A percentile compares a stretch with the other conserved stretches of the same genome.
phyloP scores from a whole-genome alignment of 2,888 invertebrate genomes.

The Oscheius sp. region DNA sequence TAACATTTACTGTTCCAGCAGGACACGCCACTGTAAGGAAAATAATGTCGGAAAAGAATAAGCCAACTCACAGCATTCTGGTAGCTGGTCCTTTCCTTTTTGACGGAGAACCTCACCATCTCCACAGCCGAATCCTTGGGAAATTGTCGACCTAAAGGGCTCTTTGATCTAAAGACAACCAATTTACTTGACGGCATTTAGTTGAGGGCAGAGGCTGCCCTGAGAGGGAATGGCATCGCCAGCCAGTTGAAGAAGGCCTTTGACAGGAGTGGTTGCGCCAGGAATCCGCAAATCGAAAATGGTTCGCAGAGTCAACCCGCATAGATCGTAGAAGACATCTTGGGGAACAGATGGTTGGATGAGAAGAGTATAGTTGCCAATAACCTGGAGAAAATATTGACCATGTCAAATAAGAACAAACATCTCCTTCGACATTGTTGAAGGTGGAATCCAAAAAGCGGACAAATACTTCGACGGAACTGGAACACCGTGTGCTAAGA shows the following conservation, averaged over 20 bases:
- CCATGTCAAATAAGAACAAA: slow-evolving; percentile 43
- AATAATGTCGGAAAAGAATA: background rate
- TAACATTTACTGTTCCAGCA: slow-evolving; percentile 91
- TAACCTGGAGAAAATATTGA: slow-evolving; percentile 57
- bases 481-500: slow-evolving; percentile 90
- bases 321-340: slow-evolving; percentile 91
- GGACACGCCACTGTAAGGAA: slow-evolving; percentile 88
- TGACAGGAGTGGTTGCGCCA: slow-evolving; percentile 76
- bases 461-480: slow-evolving; percentile 93
- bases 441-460: slow-evolving; percentile 85
- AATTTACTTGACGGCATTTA: slow-evolving; percentile 40
- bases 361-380: slow-evolving; percentile 87
- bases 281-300: slow-evolving; percentile 94
- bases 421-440: slow-evolving; percentile 69
- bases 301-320: slow-evolving; percentile 90
- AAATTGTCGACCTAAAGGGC: slow-evolving; percentile 80
- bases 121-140: slow-evolving; percentile 91
- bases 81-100: slow-evolving; percentile 85
- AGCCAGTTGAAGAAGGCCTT: slow-evolving; percentile 58
- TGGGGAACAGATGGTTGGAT: slow-evolving; percentile 89
- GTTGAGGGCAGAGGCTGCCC: slow-evolving; percentile 51
- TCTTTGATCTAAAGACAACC: background rate
- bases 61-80: slow-evolving; percentile 83
- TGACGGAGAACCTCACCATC: slow-evolving; percentile 93
- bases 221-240: slow-evolving; percentile 66